Evolutionary conservation across 2,888 invertebrate species (phyloP).

Genomic region (Dryobota labecula): DNA sequence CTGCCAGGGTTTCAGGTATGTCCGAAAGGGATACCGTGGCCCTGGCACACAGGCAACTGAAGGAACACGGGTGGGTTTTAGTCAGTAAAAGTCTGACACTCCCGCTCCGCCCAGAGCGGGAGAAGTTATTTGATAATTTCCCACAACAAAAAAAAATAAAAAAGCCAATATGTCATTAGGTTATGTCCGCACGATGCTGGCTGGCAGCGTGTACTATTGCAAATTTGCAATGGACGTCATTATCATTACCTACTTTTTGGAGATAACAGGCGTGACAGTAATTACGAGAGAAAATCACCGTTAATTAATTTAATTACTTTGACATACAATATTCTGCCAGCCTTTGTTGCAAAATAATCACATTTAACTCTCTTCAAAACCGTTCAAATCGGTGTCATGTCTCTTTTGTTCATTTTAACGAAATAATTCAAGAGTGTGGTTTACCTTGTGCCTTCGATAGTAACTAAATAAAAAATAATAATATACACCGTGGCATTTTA

Average conservation of each 20-base stretch:
- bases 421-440: not conserved
- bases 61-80: no score
- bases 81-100: no score
- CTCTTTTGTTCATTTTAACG: slow-evolving; percentile 7
- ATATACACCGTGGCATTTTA: no score
- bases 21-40: no score
- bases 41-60: no score
- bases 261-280: slow-evolving; percentile 1
- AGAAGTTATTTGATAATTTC: no score
- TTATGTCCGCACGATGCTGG: not conserved
- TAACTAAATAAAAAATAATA: no score
- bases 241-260: slow-evolving; percentile 8
- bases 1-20: no score
- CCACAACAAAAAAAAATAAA: no score
- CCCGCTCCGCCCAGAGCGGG: no score
- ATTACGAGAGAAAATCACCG: slow-evolving; percentile 24
- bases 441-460: no score
- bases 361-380: not conserved
- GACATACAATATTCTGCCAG: not conserved
- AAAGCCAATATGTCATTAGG: not conserved
- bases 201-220: not conserved
- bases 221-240: not conserved
- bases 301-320: slow-evolving; percentile 24
- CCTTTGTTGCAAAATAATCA: not conserved
- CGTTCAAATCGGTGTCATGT: not conserved